Evolutionary conservation across 1,140 invertebrate genomes (phyloP).

Genomic region (Lordiphosa clarofinis): DNA sequence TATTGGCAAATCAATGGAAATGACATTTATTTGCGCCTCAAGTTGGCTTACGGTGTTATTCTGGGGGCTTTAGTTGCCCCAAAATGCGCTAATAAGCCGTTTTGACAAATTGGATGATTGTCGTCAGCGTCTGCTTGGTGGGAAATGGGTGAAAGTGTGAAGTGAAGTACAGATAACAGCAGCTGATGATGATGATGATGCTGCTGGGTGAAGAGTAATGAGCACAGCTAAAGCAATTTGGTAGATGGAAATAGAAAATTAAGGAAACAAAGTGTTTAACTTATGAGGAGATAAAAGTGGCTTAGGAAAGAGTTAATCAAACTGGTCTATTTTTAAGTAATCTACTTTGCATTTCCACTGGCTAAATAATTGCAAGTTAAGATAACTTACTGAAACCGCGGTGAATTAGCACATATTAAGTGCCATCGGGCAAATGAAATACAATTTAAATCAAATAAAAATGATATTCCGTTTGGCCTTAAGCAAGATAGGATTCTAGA

Average conservation of each 20-base stretch:
- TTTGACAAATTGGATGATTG: slow-evolving; percentile 76
- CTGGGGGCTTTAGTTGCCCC: slow-evolving; percentile 36
- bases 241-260: not conserved
- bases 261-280: too few relatives aligned
- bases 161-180: slow-evolving; percentile 39
- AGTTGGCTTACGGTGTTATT: slow-evolving; percentile 34
- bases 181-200: slow-evolving; percentile 4
- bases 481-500: too few relatives aligned
- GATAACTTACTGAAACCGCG: too few relatives aligned
- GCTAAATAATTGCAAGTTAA: too few relatives aligned
- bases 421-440: too few relatives aligned
- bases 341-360: too few relatives aligned
- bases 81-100: slow-evolving; percentile 74
- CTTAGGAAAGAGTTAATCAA: too few relatives aligned
- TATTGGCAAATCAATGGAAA: slow-evolving; percentile 54
- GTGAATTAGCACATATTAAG: too few relatives aligned
- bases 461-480: too few relatives aligned
- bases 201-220: not conserved
- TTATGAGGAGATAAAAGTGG: too few relatives aligned
- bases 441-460: too few relatives aligned
- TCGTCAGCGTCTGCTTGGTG: slow-evolving; percentile 16
- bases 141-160: slow-evolving; percentile 28
- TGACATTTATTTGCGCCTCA: slow-evolving; percentile 51
- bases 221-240: slow-evolving; percentile 1
- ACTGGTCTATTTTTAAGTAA: too few relatives aligned